Evolutionary conservation across 2,888 invertebrate species (phyloP).

Genomic region (Pachliopta kotzebuea): DNA sequence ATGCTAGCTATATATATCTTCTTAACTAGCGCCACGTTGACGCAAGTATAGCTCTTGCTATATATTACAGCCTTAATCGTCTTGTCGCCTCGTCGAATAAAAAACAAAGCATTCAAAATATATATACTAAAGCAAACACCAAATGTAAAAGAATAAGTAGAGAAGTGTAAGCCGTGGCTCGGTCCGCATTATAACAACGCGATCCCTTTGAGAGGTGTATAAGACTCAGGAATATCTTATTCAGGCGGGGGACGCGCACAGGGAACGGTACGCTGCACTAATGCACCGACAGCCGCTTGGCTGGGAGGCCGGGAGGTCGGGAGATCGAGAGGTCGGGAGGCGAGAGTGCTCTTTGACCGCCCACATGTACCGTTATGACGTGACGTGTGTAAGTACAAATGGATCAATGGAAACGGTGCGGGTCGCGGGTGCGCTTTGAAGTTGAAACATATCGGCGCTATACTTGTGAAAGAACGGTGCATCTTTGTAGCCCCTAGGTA

Average conservation of each 20-base stretch:
- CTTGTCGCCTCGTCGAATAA: too few relatives aligned
- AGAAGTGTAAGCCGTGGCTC: constrained; percentile 13
- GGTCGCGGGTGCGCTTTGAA: constrained; percentile 11
- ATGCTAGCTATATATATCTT: too few relatives aligned
- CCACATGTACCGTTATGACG: constrained; percentile 24
- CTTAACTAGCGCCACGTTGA: too few relatives aligned
- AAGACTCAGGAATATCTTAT: constrained; percentile 26
- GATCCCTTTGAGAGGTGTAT: constrained; percentile 25
- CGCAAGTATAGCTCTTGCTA: too few relatives aligned
- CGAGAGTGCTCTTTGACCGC: constrained; percentile 28
- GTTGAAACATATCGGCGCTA: constrained; percentile 7
- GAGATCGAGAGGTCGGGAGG: neutral
- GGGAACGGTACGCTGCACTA: constrained; percentile 21
- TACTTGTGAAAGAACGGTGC: constrained; percentile 12
- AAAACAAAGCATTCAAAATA: too few relatives aligned
- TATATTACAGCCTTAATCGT: too few relatives aligned
- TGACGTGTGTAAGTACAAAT: constrained; percentile 27
- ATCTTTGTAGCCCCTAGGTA: neutral
- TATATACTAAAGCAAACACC: neutral
- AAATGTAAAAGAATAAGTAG: constrained; percentile 14
- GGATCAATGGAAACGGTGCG: constrained; percentile 22
- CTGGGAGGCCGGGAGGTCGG: constrained; percentile 4
- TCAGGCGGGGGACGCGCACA: constrained; percentile 12
- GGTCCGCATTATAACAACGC: constrained; percentile 21
- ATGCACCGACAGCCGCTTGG: constrained; percentile 17